Evolutionary conservation across 2,797 vertebrate species (phyloP).

Genomic region (Paedocypris micromegethes): DNA sequence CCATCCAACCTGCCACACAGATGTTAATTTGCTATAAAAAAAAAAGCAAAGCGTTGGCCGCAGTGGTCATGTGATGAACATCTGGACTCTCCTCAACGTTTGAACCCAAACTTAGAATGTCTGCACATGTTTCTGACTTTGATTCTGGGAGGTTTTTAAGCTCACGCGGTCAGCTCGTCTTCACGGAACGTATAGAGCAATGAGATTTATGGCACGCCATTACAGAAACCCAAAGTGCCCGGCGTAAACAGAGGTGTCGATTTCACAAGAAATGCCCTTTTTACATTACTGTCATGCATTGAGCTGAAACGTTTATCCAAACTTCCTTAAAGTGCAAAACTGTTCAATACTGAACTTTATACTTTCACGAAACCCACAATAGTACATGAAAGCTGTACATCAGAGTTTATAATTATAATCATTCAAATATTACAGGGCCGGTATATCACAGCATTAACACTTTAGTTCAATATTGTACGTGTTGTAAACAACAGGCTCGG

Average conservation of each 20-base stretch:
- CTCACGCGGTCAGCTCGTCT: conserved; percentile 27
- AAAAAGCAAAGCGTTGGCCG: conserved; percentile 30
- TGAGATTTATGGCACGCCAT: conserved; percentile 33
- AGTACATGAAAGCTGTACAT: too few relatives aligned
- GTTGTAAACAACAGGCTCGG: conserved; percentile 71
- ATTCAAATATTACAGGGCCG: too few relatives aligned
- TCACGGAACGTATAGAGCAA: conserved; percentile 18
- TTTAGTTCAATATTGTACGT: too few relatives aligned
- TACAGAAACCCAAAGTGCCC: conserved; percentile 19
- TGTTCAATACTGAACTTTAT: too few relatives aligned
- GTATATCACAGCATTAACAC: too few relatives aligned
- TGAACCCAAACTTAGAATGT: conserved; percentile 5
- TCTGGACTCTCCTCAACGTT: conserved; percentile 30
- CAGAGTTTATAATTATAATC: too few relatives aligned
- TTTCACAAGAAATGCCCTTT: conserved; percentile 17
- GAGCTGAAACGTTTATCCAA: too few relatives aligned
- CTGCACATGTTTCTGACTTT: conserved; percentile 7
- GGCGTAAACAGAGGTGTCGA: conserved; percentile 6
- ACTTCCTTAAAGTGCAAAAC: too few relatives aligned
- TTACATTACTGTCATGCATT: background rate
- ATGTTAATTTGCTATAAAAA: conserved; percentile 38
- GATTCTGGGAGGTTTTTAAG: conserved; percentile 18
- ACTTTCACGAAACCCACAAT: too few relatives aligned
- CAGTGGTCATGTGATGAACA: conserved; percentile 42
- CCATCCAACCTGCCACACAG: conserved; percentile 37